phyloP scores from a whole-genome alignment of 2,797 vertebrate genomes.

The Pseudopleuronectes americanus region DNA sequence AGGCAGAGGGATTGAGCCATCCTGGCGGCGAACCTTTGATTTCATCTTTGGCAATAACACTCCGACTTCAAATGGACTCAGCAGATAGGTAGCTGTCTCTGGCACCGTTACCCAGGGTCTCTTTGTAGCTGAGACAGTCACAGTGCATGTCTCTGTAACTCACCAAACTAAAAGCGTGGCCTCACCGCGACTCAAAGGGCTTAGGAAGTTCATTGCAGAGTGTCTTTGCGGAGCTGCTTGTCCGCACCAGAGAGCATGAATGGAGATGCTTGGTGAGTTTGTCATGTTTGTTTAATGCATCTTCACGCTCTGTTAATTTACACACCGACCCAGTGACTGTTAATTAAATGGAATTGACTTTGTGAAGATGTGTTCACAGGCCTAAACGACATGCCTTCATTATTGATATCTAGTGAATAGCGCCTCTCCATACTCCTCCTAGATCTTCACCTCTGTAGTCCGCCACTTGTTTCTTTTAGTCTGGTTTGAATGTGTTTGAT shows the following conservation, averaged over 20 bases:
- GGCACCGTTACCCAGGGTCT: conserved; percentile 38
- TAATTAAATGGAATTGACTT: conserved; percentile 45
- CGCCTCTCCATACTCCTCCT: neutral
- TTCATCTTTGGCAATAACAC: conserved; percentile 69
- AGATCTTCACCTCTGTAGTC: neutral
- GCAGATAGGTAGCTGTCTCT: conserved; percentile 68
- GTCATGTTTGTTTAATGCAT: conserved; percentile 35
- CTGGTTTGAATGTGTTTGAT: neutral
- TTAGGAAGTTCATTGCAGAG: conserved; percentile 37
- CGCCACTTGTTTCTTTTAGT: neutral
- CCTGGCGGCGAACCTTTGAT: conserved; percentile 69
- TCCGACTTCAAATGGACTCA: conserved; percentile 75
- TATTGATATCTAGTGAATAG: conserved; percentile 19
- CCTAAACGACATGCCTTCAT: conserved; percentile 29
- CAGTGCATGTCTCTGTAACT: conserved; percentile 26
- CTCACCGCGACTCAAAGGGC: conserved; percentile 30
- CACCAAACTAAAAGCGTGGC: conserved; percentile 44
- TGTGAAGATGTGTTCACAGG: conserved; percentile 11
- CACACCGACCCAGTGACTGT: conserved; percentile 13
- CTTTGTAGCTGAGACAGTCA: conserved; percentile 63
- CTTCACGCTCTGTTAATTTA: conserved; percentile 45
- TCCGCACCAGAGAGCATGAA: conserved; percentile 25
- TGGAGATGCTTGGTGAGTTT: conserved; percentile 27
- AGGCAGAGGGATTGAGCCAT: conserved; percentile 44
- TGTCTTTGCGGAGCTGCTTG: neutral